Base-by-base conservation (phyloP, 2,888 invertebrate genomes). In the Aromia moschata region DNA sequence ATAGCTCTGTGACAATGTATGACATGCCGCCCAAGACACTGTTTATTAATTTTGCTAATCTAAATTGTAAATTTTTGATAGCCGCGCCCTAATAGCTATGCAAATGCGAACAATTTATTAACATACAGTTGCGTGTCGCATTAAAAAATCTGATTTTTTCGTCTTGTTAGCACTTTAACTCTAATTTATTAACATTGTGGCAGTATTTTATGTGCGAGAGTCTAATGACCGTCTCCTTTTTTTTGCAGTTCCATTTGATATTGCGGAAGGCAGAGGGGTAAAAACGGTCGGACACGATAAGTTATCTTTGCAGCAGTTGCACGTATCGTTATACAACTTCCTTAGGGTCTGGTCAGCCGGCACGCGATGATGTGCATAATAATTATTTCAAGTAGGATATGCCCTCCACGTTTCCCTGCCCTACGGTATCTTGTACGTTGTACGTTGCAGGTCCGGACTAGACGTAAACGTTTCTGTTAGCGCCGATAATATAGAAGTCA, bases 321-420 rank as follows among this genome's bases (percentile, higher is more conserved):
- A 71, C 71, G 75, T 76, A 74, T 76, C 76, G 67, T 68, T 70
- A 70, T 76, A 77, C 77, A 77, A 78, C 78, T 79, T 79, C 78
- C 77, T 77, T 71, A 68, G 69, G 70, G 70, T 70, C 65, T 71
- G 65, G 70, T 67, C 70, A 68, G 68, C 64, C 70, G 69, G 71
- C 79, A 79, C 78, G 79, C 79, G 71, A 79, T 74, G 79, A 79
- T 79, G 79, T 79, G 79, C 79, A 79, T 78, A 78, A 77, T 76
- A 77, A 79, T 78, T 76, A 78, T 66, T 51, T 63, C 54, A 52
- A 64, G 64, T 67, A 65, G 64, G 60, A 60, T 59, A 59, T 59
- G 25, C 52, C 52, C 52, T 49, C 38, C 25, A 44, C 31, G 20
- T 49, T 38, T 37, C 49, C 38, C 30, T 49, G 38, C 49, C 49